phyloP scores from a whole-genome alignment of 2,797 vertebrate genomes.

The Pterois miles region DNA sequence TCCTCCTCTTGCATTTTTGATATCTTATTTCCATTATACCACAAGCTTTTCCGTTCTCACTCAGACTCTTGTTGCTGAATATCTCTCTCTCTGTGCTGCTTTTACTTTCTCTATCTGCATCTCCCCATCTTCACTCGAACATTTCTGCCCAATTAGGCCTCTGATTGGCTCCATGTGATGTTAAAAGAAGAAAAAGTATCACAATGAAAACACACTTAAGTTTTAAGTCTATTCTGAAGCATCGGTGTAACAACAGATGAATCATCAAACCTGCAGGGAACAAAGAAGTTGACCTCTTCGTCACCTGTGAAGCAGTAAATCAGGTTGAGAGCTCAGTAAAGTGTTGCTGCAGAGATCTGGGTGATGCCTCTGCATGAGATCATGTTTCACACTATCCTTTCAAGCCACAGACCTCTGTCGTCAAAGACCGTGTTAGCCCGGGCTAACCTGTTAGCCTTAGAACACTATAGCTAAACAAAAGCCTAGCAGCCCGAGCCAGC shows the following conservation, averaged over 20 bases:
- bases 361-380: constrained; percentile 52
- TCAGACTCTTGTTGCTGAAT: not conserved
- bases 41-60: constrained; percentile 41
- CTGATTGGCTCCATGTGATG: not conserved
- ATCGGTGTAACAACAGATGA: constrained; percentile 4
- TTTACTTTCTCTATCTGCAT: constrained; percentile 39
- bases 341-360: constrained; percentile 28
- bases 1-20: constrained; percentile 25
- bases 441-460: constrained; percentile 52
- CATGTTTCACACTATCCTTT: constrained; percentile 51
- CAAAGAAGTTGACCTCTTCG: constrained; percentile 45
- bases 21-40: constrained; percentile 48
- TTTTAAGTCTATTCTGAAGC: constrained; percentile 15
- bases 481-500: constrained; percentile 48
- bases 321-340: constrained; percentile 28
- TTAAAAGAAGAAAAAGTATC: not conserved
- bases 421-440: constrained; percentile 7
- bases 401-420: constrained; percentile 30
- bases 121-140: not conserved
- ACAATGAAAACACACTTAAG: not conserved
- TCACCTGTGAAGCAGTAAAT: constrained; percentile 19
- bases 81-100: not conserved
- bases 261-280: constrained; percentile 58
- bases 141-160: not conserved
- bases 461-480: constrained; percentile 71